Evolutionary conservation across 2,888 invertebrate genomes (phyloP).

Genomic region (Salticus scenicus): DNA sequence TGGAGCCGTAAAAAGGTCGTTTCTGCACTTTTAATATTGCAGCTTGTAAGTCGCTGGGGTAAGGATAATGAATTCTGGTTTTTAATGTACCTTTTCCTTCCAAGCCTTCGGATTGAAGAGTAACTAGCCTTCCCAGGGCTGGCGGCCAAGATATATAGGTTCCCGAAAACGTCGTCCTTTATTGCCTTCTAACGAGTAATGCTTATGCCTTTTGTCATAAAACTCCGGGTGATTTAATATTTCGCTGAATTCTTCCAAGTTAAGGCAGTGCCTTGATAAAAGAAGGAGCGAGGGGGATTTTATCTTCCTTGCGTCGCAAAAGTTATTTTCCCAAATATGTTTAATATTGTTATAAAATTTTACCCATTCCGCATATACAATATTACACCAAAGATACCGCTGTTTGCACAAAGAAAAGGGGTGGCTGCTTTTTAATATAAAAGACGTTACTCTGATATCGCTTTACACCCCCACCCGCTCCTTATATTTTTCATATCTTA

Average conservation of each 20-base stretch:
- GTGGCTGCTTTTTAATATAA: conserved; percentile 66
- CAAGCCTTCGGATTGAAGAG: conserved; percentile 67
- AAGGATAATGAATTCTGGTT: conserved; percentile 70
- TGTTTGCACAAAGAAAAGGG: conserved; percentile 54
- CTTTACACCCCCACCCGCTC: conserved; percentile 22
- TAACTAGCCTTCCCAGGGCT: conserved; percentile 63
- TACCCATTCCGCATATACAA: conserved; percentile 69
- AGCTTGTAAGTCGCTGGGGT: conserved; percentile 66
- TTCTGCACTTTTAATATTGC: conserved; percentile 70
- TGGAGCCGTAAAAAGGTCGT: conserved; percentile 69
- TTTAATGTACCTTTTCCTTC: conserved; percentile 69
- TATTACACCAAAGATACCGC: conserved; percentile 64
- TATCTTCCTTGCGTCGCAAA: conserved; percentile 69
- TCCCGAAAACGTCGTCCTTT: conserved; percentile 69
- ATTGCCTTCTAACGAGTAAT: conserved; percentile 70
- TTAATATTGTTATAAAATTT: conserved; percentile 70
- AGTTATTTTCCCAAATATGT: conserved; percentile 70
- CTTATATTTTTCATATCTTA: conserved; percentile 22
- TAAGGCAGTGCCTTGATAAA: conserved; percentile 68
- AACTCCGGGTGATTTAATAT: conserved; percentile 70
- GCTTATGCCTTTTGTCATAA: conserved; percentile 70
- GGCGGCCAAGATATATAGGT: conserved; percentile 69
- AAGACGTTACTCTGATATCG: conserved; percentile 62
- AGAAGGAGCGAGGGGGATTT: conserved; percentile 64
- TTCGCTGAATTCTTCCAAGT: conserved; percentile 69